These are phyloP conservation scores for Cyanistes caeruleus DNA, from an alignment of 2,113 vertebrate species.

Conservation along the genomic window DNA sequence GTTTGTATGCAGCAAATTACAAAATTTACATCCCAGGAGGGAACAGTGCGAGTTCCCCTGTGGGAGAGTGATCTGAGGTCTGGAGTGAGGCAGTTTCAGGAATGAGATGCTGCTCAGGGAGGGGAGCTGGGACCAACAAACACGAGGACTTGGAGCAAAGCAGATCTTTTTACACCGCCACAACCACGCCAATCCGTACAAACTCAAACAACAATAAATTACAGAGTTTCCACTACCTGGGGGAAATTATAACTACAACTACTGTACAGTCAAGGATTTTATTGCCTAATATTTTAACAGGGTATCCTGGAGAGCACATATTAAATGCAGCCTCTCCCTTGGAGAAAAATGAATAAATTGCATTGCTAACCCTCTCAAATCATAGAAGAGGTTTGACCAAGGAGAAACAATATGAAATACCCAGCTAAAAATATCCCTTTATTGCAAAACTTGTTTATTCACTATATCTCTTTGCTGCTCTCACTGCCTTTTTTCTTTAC, in stretches of 20 bases:
- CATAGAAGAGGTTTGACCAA: not conserved
- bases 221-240: constrained; percentile 37
- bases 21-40: not conserved
- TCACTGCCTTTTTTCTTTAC: not conserved
- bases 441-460: constrained; percentile 23
- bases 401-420: not conserved
- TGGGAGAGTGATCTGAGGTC: not conserved
- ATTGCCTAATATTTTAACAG: constrained; percentile 66
- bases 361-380: constrained; percentile 6
- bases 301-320: constrained; percentile 29
- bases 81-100: not conserved
- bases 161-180: not conserved
- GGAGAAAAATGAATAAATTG: constrained; percentile 48
- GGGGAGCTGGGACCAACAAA: not conserved
- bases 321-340: constrained; percentile 39
- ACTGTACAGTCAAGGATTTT: constrained; percentile 40
- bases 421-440: not conserved
- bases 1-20: not conserved
- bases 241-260: constrained; percentile 57
- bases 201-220: constrained; percentile 30
- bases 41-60: not conserved
- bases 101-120: not conserved
- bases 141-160: not conserved
- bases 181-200: not conserved
- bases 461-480: not conserved